Percentiles rank a stretch among this genome's conserved stretches.
Conservation (phyloP, 2,888 invertebrate genomes). For the Cancer borealis region DNA sequence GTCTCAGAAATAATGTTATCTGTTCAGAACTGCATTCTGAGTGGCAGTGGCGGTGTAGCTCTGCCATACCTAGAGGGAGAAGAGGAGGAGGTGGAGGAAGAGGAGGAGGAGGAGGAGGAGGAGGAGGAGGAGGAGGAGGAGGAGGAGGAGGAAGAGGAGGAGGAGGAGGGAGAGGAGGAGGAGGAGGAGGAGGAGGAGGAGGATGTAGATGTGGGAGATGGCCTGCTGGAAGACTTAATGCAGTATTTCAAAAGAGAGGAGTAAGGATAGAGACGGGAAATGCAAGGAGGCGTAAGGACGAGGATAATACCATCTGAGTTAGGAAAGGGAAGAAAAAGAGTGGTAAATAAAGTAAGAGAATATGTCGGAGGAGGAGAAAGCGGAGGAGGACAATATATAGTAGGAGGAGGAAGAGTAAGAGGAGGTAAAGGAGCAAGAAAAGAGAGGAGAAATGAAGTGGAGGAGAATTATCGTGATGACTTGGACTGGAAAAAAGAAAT, state of each 20-base stretch:
- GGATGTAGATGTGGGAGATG: not conserved
- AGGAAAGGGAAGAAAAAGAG: not conserved
- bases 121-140: not conserved
- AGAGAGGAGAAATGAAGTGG: not conserved
- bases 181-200: not conserved
- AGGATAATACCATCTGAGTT: not conserved
- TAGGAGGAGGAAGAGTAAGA: not conserved
- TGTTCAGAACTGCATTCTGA: not conserved
- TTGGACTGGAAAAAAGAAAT: not conserved
- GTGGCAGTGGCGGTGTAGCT: not conserved
- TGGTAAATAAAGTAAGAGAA: not conserved
- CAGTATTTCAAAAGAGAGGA: not conserved
- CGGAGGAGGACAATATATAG: not conserved
- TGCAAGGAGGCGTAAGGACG: slow-evolving; percentile 2
- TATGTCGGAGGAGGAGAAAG: not conserved
- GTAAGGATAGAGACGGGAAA: not conserved
- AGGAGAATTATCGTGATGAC: not conserved
- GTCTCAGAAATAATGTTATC: not conserved
- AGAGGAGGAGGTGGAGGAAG: not conserved
- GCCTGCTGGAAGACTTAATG: not conserved
- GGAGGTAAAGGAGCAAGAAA: not conserved
- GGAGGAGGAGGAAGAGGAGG: not conserved
- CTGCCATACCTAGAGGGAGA: not conserved
- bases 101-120: not conserved
- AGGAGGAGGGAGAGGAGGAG: not conserved